phyloP scores from a whole-genome alignment of 2,888 invertebrate genomes.

The Steinernema hermaphroditum region DNA sequence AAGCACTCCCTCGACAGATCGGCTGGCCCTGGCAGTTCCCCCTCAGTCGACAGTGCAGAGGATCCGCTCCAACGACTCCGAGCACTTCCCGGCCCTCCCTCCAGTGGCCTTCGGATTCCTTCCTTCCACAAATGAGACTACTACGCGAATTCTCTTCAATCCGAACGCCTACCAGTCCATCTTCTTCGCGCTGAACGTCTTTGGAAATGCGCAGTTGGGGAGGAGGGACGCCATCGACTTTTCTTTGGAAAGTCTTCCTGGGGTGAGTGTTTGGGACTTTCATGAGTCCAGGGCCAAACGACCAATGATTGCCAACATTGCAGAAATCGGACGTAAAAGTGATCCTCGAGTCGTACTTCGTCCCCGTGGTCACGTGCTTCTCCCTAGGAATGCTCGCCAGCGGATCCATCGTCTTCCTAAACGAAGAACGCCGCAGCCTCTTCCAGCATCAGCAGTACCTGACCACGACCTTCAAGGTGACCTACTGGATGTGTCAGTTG shows the following conservation, averaged over 20 bases:
- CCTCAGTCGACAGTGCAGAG: background rate
- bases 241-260: slow-evolving; percentile 9
- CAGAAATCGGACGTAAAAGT: slow-evolving; percentile 8
- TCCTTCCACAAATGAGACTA: background rate
- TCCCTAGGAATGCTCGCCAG: slow-evolving; percentile 55
- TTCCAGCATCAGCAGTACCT: slow-evolving; percentile 62
- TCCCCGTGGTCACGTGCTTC: slow-evolving; percentile 46
- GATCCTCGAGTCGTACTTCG: slow-evolving; percentile 17
- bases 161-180: slow-evolving; percentile 46
- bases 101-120: slow-evolving; percentile 26
- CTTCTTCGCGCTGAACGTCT: slow-evolving; percentile 40
- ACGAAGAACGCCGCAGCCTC: slow-evolving; percentile 52
- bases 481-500: slow-evolving; percentile 56
- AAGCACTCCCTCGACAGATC: background rate
- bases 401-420: slow-evolving; percentile 55
- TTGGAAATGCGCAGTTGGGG: slow-evolving; percentile 39
- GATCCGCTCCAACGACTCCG: background rate
- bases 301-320: background rate
- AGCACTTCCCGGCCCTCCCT: slow-evolving; percentile 4
- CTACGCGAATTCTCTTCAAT: slow-evolving; percentile 40
- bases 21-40: background rate
- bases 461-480: slow-evolving; percentile 54
- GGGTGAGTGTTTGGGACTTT: background rate
- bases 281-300: background rate
- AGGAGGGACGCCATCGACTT: slow-evolving; percentile 6